Evolutionary conservation across 1,140 invertebrate species (phyloP).

Genomic region (Meteorus sp.): DNA sequence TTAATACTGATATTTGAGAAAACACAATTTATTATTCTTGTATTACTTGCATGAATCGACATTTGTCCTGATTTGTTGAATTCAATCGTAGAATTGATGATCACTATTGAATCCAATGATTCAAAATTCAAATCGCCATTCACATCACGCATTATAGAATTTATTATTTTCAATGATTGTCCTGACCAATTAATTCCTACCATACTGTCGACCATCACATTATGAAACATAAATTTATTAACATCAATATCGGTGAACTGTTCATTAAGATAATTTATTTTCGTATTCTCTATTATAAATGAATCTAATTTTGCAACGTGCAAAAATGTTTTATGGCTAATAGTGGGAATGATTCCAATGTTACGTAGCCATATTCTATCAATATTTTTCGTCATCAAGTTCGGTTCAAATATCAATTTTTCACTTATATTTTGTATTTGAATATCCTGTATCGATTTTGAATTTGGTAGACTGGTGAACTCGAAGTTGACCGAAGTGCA

Average conservation of each 20-base stretch:
- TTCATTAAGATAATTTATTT: slow-evolving; percentile 38
- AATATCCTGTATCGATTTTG: slow-evolving; percentile 32
- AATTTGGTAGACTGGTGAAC: slow-evolving; percentile 31
- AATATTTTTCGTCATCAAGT: slow-evolving; percentile 29
- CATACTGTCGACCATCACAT: slow-evolving; percentile 38
- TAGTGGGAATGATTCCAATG: slow-evolving; percentile 37
- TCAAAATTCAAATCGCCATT: slow-evolving; percentile 33
- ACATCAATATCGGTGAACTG: slow-evolving; percentile 32
- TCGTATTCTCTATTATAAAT: slow-evolving; percentile 34
- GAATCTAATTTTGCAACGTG: slow-evolving; percentile 29
- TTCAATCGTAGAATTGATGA: slow-evolving; percentile 37
- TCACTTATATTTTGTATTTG: slow-evolving; percentile 40
- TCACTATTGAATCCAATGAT: slow-evolving; percentile 34
- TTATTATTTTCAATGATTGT: slow-evolving; percentile 31
- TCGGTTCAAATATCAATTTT: slow-evolving; percentile 31
- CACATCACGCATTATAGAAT: slow-evolving; percentile 34
- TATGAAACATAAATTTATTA: slow-evolving; percentile 33
- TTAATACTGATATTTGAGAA: slow-evolving; percentile 41
- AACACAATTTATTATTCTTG: slow-evolving; percentile 29
- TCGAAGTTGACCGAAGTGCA: slow-evolving; percentile 34
- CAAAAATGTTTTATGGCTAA: slow-evolving; percentile 33
- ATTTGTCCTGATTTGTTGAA: slow-evolving; percentile 34
- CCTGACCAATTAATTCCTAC: slow-evolving; percentile 33
- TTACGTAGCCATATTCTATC: slow-evolving; percentile 31
- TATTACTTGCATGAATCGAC: slow-evolving; percentile 30